phyloP scores from a whole-genome alignment of 2,888 invertebrate genomes.

The Gerris lacustris region DNA sequence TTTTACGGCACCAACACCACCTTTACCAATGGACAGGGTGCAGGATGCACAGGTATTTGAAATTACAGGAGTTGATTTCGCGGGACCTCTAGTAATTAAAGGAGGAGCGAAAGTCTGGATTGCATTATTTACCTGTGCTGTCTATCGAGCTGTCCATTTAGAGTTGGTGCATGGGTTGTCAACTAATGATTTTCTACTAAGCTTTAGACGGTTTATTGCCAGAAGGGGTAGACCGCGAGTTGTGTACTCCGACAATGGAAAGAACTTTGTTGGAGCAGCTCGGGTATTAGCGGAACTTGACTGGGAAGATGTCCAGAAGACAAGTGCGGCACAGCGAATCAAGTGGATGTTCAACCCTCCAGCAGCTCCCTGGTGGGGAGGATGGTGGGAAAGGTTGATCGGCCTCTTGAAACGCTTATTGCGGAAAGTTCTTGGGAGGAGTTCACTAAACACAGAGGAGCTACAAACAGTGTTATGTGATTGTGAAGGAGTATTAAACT shows the following conservation, averaged over 20 bases:
- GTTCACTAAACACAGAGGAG: conserved; percentile 17
- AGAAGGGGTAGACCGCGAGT: conserved; percentile 32
- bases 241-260: conserved; percentile 34
- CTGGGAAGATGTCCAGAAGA: conserved; percentile 35
- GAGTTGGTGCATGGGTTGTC: conserved; percentile 33
- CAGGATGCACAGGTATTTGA: conserved; percentile 30
- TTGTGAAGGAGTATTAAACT: conserved; percentile 16
- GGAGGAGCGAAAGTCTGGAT: conserved; percentile 32
- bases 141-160: conserved; percentile 35
- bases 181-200: conserved; percentile 32
- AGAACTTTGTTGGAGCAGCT: conserved; percentile 35
- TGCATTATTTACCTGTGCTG: conserved; percentile 36
- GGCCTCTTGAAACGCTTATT: conserved; percentile 14
- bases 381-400: conserved; percentile 15
- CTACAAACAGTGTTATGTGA: conserved; percentile 20
- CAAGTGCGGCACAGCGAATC: conserved; percentile 23
- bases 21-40: conserved; percentile 18
- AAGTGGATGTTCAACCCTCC: conserved; percentile 36
- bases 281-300: conserved; percentile 42
- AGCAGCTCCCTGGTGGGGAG: conserved; percentile 30
- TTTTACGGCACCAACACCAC: conserved; percentile 25
- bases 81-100: conserved; percentile 21
- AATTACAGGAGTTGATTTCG: conserved; percentile 34
- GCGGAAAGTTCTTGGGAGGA: conserved; percentile 12
- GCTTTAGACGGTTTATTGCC: conserved; percentile 34